Conservation (phyloP, 2,113 vertebrate species). For the Tachysurus vachellii region DNA sequence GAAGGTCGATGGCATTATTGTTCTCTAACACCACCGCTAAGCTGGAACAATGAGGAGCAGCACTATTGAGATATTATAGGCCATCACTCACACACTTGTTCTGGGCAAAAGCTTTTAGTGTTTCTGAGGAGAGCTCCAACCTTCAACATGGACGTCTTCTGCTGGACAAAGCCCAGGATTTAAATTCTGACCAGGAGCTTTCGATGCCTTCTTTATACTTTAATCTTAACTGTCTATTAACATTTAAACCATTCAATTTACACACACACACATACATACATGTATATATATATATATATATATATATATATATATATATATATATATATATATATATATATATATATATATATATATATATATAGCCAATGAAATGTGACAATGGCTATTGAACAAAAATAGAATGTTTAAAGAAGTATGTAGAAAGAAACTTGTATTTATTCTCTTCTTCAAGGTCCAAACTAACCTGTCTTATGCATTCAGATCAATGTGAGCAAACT, state of each 20-base stretch:
- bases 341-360: neutral
- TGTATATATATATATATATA: neutral
- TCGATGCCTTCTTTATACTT: neutral
- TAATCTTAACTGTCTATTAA: neutral
- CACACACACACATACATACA: too few species aligned
- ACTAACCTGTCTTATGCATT: neutral
- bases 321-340: neutral
- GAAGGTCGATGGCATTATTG: constrained; percentile 63
- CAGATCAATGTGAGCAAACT: neutral
- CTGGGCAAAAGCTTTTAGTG: constrained; percentile 68
- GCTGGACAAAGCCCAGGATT: constrained; percentile 2
- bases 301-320: neutral
- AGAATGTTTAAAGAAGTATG: neutral
- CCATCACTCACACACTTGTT: constrained; percentile 59
- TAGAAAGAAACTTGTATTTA: neutral
- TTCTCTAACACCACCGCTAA: constrained; percentile 63
- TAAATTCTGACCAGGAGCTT: neutral
- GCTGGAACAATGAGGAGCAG: constrained; percentile 63
- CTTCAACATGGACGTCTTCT: neutral
- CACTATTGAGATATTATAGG: constrained; percentile 59
- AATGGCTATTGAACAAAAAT: neutral
- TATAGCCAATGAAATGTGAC: neutral
- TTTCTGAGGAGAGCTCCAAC: constrained; percentile 53
- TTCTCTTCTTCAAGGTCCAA: neutral
- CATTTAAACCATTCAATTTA: neutral